Evolutionary conservation across 2,888 invertebrate genomes (phyloP).

Genomic region (Amiota minor): DNA sequence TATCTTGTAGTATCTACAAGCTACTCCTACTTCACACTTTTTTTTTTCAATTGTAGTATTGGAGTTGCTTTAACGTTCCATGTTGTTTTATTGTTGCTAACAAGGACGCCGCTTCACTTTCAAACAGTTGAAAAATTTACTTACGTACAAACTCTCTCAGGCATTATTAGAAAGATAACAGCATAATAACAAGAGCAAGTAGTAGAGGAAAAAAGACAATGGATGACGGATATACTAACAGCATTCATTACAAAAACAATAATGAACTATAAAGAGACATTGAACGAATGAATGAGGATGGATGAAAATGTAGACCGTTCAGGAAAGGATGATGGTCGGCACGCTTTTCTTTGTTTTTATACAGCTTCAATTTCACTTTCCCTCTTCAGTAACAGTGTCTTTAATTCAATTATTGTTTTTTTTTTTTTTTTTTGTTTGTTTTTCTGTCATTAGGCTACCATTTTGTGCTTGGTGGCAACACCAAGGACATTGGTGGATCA

Average conservation of each 20-base stretch:
- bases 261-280: conserved; percentile 8
- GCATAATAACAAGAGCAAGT: conserved; percentile 60
- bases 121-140: conserved; percentile 58
- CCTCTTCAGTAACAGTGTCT: neutral
- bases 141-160: conserved; percentile 64
- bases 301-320: neutral
- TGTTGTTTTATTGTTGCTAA: conserved; percentile 30
- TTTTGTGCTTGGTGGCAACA: too few relatives aligned
- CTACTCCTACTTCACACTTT: conserved; percentile 54
- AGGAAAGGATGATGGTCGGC: too few relatives aligned
- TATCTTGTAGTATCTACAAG: conserved; percentile 45
- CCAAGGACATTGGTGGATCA: too few relatives aligned
- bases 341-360: conserved; percentile 27
- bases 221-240: neutral
- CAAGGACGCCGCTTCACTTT: conserved; percentile 50
- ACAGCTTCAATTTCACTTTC: conserved; percentile 31
- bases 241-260: conserved; percentile 3
- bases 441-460: too few relatives aligned
- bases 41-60: neutral
- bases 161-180: conserved; percentile 68
- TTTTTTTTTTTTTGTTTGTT: too few relatives aligned
- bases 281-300: neutral
- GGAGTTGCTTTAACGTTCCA: conserved; percentile 21
- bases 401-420: too few relatives aligned
- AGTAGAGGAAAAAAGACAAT: conserved; percentile 25